Evolutionary conservation across 2,888 invertebrate species (phyloP).

Genomic region (Scrobipalpa atriplicella): DNA sequence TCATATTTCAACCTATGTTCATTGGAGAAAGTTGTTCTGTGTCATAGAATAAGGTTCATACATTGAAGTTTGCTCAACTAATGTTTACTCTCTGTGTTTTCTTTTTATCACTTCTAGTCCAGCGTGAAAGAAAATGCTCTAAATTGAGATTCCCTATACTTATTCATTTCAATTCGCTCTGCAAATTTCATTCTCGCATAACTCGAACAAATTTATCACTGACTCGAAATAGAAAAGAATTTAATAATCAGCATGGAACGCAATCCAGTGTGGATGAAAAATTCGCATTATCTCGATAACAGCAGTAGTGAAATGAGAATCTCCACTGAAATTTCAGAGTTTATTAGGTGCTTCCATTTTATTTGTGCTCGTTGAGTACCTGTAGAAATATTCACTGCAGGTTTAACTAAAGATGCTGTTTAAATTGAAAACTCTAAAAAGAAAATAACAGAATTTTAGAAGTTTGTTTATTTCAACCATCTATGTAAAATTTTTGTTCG

Average conservation of each 20-base stretch:
- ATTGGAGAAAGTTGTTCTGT: no score
- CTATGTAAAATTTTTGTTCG: no score
- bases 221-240: not conserved
- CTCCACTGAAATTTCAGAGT: not conserved
- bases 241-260: constrained; percentile 1
- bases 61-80: no score
- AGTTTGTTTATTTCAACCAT: no score
- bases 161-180: not conserved
- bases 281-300: constrained; percentile 3
- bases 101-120: no score
- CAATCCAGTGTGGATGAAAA: constrained; percentile 3
- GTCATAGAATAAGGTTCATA: no score
- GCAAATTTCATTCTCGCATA: not conserved
- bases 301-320: not conserved
- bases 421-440: not conserved
- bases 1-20: no score
- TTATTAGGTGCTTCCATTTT: constrained; percentile 13
- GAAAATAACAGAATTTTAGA: no score
- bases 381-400: not conserved
- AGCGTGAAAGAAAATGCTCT: no score
- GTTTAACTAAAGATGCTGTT: not conserved
- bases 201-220: not conserved
- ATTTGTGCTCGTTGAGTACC: not conserved
- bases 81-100: no score
- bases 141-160: no score